phyloP scores from a whole-genome alignment of 2,888 invertebrate genomes.

The Zhuqinia jingwanae region DNA sequence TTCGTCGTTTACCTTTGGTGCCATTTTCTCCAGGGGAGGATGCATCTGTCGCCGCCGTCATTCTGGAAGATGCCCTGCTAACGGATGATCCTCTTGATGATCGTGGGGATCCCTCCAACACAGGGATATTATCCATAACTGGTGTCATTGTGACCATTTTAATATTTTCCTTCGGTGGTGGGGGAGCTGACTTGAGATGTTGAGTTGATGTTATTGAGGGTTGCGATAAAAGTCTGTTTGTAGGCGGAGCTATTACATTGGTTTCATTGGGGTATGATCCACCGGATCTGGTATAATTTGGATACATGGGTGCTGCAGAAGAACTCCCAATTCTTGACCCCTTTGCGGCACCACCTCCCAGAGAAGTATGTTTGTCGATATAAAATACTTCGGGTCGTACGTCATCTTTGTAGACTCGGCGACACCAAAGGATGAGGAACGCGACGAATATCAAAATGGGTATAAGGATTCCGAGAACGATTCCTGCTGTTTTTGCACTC shows the following conservation, averaged over 20 bases:
- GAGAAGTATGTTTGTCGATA: constrained; percentile 60
- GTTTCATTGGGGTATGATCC: constrained; percentile 18
- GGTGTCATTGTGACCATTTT: constrained; percentile 48
- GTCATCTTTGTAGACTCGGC: constrained; percentile 64
- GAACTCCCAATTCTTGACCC: not conserved
- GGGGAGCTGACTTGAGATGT: constrained; percentile 19
- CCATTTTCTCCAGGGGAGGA: constrained; percentile 7
- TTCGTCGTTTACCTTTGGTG: constrained; percentile 10
- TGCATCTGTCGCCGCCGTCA: constrained; percentile 43
- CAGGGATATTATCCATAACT: constrained; percentile 60
- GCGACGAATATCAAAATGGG: constrained; percentile 85
- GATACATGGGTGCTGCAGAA: not conserved
- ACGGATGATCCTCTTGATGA: constrained; percentile 69
- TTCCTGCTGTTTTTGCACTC: constrained; percentile 85
- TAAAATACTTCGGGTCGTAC: constrained; percentile 75
- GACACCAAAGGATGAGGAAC: constrained; percentile 70
- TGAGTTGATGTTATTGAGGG: not conserved
- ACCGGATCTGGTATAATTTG: constrained; percentile 9
- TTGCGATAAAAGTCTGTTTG: not conserved
- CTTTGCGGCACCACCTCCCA: not conserved
- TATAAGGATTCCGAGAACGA: constrained; percentile 88
- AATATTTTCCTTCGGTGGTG: constrained; percentile 5
- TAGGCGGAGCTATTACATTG: not conserved
- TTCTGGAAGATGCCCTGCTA: constrained; percentile 30
- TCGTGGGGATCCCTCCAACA: constrained; percentile 68